A percentile compares a stretch with the other conserved stretches of the same genome.
Conservation (phyloP, 1,140 invertebrate species). For the Cyclina sinensis region DNA sequence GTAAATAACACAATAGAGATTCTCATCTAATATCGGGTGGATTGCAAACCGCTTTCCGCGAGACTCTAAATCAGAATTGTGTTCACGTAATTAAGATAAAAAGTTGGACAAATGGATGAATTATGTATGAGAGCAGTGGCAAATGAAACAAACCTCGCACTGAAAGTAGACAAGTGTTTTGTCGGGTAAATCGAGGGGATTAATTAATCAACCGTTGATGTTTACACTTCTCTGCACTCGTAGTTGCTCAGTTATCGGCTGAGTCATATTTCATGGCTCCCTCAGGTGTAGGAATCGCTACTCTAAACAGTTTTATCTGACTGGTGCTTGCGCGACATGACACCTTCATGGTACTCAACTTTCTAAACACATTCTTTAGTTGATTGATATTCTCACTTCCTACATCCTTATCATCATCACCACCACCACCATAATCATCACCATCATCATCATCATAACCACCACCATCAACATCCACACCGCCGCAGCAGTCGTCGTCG, state of each 20-base stretch:
- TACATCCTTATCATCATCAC: too few relatives aligned
- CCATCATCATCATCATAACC: too few relatives aligned
- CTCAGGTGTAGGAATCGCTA: neutral
- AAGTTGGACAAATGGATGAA: neutral
- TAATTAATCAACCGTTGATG: conserved; percentile 2
- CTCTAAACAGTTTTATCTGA: too few relatives aligned
- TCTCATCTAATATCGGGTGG: neutral
- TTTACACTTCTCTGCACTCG: conserved; percentile 26
- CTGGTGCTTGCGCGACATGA: too few relatives aligned
- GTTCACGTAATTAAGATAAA: conserved; percentile 28
- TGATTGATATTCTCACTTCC: too few relatives aligned
- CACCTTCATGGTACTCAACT: too few relatives aligned
- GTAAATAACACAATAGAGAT: conserved; percentile 33
- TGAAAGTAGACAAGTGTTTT: neutral
- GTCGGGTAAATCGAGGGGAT: neutral
- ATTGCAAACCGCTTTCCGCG: conserved; percentile 26
- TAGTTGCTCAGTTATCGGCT: conserved; percentile 11
- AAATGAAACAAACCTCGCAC: neutral
- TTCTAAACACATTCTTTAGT: too few relatives aligned
- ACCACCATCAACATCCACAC: too few relatives aligned
- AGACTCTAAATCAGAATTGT: conserved; percentile 11
- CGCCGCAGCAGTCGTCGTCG: too few relatives aligned
- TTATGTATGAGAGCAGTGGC: conserved; percentile 8
- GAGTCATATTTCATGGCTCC: conserved; percentile 5
- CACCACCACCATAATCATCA: too few relatives aligned